Base-by-base conservation (phyloP, 2,888 invertebrate genomes). In the Drosophila flavopinicola region DNA sequence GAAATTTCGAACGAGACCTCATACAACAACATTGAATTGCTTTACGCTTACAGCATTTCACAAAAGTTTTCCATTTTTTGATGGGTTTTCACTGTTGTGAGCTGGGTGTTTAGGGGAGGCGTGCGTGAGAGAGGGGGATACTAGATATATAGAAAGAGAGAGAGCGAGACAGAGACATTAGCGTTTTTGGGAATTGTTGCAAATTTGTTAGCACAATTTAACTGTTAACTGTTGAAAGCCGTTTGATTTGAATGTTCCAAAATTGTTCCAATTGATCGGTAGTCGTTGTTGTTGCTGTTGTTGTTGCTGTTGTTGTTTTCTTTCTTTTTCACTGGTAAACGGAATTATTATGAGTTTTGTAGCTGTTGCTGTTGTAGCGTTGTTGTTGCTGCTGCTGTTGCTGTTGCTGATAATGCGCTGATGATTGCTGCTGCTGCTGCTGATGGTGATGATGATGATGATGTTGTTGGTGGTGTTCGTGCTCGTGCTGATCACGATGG, bases 331-430 rank as follows among this genome's bases (percentile, higher is more conserved):
- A 89, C 73, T 90, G 90, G 89, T 89, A 89, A 90, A 90, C 90
- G 88, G 89, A 89, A 88, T 89, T 89, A 88, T 89, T 84, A 89
- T 90, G 87, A 68, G 71, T 69, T 78, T 88, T 89, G 72, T 85
- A 88, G 89, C 75, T 89, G 75, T 83, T 88, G 87, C 83, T 80
- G 78, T 66, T 80, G 83, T 85, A 85, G 84, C 84, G 84, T 11
- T 74, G 82, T 53, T 76, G 75, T 30, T 79, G 78, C 57, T 84
- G 78, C 52, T 84, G 77, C 53, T 71, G 60, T 29, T 37, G 37
- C 20, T 20, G 20, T 20, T 76, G 20, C 4, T 76, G 70, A 76
- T 74, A 49, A 41, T 65, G 38, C 29, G 54, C 15, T 68, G 73
- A 23, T 65, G 73, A 25, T 23, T 53, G 44, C 17, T 77, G 64